These are phyloP conservation scores for Rotaria magnacalcarata DNA, from an alignment of 2,888 invertebrate genomes.

Conservation along the genomic window DNA sequence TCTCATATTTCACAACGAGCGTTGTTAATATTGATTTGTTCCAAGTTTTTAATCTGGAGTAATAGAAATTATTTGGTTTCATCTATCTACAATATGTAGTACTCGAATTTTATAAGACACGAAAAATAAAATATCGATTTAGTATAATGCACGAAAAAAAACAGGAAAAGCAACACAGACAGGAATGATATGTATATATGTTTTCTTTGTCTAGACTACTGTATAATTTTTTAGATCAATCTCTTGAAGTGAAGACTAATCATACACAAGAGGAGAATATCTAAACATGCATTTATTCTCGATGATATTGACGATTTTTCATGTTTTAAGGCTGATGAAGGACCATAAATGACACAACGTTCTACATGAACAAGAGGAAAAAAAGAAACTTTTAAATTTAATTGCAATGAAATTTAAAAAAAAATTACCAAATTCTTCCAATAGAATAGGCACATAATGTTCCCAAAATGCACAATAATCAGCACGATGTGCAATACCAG, in stretches of 20 bases:
- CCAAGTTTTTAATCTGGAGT: too few species aligned
- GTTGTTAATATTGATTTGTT: too few species aligned
- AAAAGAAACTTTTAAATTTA: neutral
- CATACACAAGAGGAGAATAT: neutral
- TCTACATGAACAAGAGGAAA: neutral
- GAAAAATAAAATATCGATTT: neutral
- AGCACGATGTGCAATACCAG: conserved; percentile 28
- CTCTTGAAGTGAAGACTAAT: neutral
- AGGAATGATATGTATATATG: neutral
- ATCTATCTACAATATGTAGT: too few species aligned
- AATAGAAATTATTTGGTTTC: too few species aligned
- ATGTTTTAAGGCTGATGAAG: neutral
- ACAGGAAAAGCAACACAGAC: neutral
- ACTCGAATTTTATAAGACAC: too few species aligned
- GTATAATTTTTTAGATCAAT: neutral
- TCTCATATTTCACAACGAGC: too few species aligned
- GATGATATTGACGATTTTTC: neutral
- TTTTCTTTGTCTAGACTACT: neutral
- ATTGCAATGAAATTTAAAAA: neutral
- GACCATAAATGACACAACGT: conserved; percentile 16
- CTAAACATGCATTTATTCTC: neutral
- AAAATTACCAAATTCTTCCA: conserved; percentile 11
- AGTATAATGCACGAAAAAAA: neutral
- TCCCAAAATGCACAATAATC: conserved; percentile 46
- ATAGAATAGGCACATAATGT: conserved; percentile 36